These are phyloP conservation scores for Philypnodon macrostomus DNA, from an alignment of 2,797 vertebrate species.

Conservation along the genomic window DNA sequence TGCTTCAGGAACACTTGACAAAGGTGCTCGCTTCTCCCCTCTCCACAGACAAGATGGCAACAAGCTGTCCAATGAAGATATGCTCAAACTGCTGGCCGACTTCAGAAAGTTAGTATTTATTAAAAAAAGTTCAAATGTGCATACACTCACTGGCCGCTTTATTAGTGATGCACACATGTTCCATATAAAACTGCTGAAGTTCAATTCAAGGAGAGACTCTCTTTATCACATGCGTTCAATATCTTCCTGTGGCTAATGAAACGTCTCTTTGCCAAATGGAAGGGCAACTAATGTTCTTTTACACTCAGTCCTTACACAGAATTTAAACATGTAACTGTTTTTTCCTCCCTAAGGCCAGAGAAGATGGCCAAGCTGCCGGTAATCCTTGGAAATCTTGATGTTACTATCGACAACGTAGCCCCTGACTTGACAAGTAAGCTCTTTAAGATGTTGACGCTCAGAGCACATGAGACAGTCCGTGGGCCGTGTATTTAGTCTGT, in stretches of 20 bases:
- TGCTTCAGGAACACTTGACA: conserved; percentile 89
- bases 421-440: conserved; percentile 90
- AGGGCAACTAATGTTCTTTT: too few species aligned
- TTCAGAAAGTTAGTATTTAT: conserved; percentile 91
- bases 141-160: neutral
- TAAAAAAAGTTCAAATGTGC: conserved; percentile 8
- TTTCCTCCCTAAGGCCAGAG: conserved; percentile 81
- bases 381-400: conserved; percentile 93
- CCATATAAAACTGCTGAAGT: too few species aligned
- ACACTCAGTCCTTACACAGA: too few species aligned
- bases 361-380: conserved; percentile 98
- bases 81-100: conserved; percentile 93
- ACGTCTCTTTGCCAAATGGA: too few species aligned
- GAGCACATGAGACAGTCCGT: conserved; percentile 18
- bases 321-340: too few species aligned
- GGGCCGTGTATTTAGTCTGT: conserved; percentile 46
- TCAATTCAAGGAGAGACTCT: too few species aligned
- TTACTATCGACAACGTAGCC: conserved; percentile 89
- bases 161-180: too few species aligned
- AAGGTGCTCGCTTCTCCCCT: conserved; percentile 88
- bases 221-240: too few species aligned
- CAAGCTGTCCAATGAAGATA: conserved; percentile 94
- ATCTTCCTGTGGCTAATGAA: too few species aligned
- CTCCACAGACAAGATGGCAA: conserved; percentile 95
- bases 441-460: conserved; percentile 15